Conservation (phyloP, 2,797 vertebrate genomes). For the Gallinago solitaria region DNA sequence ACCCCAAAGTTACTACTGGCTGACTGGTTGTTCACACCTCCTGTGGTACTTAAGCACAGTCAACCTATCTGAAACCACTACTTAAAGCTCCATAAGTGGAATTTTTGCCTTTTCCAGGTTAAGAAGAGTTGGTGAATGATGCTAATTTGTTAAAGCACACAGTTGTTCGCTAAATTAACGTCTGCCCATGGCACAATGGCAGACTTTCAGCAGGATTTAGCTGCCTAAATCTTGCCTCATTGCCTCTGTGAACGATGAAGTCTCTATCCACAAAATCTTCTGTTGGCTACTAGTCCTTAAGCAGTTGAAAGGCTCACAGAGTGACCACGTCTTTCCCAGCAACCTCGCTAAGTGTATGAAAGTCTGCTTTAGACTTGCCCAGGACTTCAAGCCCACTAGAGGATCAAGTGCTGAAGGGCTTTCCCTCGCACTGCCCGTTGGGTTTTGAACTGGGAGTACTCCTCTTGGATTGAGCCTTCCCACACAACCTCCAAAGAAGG, state of each 20-base stretch:
- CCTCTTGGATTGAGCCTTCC: not conserved
- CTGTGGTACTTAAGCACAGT: not conserved
- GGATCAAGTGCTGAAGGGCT: not conserved
- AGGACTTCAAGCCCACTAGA: not conserved
- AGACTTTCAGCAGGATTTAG: not conserved
- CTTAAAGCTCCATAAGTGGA: not conserved
- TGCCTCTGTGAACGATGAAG: not conserved
- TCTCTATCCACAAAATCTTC: not conserved
- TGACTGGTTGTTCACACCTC: not conserved
- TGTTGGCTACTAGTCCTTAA: not conserved
- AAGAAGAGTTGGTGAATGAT: not conserved
- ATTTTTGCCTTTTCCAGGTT: not conserved
- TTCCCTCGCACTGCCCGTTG: not conserved
- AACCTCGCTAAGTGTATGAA: not conserved
- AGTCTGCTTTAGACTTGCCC: not conserved
- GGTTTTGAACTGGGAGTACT: not conserved
- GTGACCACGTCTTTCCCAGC: accelerated
- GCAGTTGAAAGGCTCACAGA: not conserved
- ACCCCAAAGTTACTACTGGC: not conserved
- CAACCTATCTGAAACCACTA: not conserved
- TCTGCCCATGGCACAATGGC: not conserved
- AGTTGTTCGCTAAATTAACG: not conserved
- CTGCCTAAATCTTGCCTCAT: not conserved
- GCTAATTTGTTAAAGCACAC: not conserved
- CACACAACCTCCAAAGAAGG: not conserved